Conservation (phyloP, 64 coral and sea anemone genomes). For the Cladopsammia gracilis region DNA sequence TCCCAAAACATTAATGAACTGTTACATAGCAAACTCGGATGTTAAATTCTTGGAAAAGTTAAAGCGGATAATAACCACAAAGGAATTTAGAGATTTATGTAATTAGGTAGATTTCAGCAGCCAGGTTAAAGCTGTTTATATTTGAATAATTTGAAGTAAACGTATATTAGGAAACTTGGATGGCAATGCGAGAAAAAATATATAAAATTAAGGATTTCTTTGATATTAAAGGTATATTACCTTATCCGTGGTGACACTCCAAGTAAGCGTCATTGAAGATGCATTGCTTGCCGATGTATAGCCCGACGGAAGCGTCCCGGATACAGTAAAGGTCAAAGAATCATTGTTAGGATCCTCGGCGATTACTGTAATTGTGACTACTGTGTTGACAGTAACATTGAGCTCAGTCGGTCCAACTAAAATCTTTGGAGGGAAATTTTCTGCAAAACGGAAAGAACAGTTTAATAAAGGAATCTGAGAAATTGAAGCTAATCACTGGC, state of each 20-base stretch:
- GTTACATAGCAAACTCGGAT: too few relatives aligned
- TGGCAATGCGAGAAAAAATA: too few relatives aligned
- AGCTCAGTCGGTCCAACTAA: not conserved
- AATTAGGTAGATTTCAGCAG: too few relatives aligned
- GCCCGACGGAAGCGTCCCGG: constrained; percentile 27
- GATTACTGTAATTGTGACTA: not conserved
- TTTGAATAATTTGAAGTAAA: too few relatives aligned
- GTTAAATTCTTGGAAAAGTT: too few relatives aligned
- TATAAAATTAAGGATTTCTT: too few relatives aligned
- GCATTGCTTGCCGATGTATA: not conserved
- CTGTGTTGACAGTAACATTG: constrained; percentile 36
- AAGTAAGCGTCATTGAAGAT: not conserved
- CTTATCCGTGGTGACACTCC: constrained; percentile 31
- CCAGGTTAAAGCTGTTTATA: too few relatives aligned
- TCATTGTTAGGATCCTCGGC: constrained; percentile 57
- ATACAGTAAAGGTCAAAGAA: constrained; percentile 35
- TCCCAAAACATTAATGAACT: too few relatives aligned
- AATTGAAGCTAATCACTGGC: not conserved
- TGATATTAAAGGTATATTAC: not conserved
- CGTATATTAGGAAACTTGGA: too few relatives aligned
- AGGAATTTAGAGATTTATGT: too few relatives aligned
- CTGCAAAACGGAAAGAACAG: not conserved
- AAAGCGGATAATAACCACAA: too few relatives aligned
- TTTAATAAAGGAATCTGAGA: not conserved
- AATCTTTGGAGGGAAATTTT: constrained; percentile 53